These are phyloP conservation scores for Habrosyne pyritoides DNA, from an alignment of 2,888 invertebrate genomes.

Conservation along the genomic window DNA sequence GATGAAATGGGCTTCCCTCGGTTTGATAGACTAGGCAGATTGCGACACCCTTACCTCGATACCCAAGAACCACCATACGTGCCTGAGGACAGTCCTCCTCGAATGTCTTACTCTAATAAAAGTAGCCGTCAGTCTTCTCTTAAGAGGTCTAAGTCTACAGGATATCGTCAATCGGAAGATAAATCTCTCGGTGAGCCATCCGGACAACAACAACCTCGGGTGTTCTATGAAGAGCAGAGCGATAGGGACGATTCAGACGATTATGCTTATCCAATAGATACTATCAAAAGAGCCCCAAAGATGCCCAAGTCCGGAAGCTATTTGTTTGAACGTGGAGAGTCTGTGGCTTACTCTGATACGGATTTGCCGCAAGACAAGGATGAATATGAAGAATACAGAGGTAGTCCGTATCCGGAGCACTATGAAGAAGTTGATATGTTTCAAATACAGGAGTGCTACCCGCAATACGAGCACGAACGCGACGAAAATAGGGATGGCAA, in stretches of 20 bases:
- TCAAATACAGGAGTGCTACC: constrained; percentile 76
- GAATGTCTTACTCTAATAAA: constrained; percentile 73
- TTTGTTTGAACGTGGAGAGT: constrained; percentile 71
- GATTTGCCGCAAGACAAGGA: constrained; percentile 73
- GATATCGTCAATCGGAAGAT: constrained; percentile 68
- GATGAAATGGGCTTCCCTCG: constrained; percentile 87
- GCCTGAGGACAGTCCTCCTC: constrained; percentile 78
- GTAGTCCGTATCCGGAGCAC: constrained; percentile 76
- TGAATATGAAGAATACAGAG: constrained; percentile 73
- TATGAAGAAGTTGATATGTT: constrained; percentile 75
- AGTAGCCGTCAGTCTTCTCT: constrained; percentile 78
- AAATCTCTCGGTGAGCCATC: constrained; percentile 64
- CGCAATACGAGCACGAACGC: constrained; percentile 69
- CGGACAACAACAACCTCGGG: constrained; percentile 58
- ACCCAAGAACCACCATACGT: constrained; percentile 75
- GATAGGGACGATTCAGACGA: constrained; percentile 79
- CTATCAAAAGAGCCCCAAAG: constrained; percentile 79
- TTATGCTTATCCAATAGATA: constrained; percentile 79
- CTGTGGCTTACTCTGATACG: constrained; percentile 74
- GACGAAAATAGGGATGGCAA: constrained; percentile 46
- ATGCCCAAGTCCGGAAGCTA: constrained; percentile 70
- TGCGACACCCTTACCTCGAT: constrained; percentile 79
- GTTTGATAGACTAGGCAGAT: constrained; percentile 84
- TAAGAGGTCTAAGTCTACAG: constrained; percentile 66
- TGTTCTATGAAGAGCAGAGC: constrained; percentile 71